Conservation (phyloP, 2,888 invertebrate species). For the Euplagia quadripunctaria region DNA sequence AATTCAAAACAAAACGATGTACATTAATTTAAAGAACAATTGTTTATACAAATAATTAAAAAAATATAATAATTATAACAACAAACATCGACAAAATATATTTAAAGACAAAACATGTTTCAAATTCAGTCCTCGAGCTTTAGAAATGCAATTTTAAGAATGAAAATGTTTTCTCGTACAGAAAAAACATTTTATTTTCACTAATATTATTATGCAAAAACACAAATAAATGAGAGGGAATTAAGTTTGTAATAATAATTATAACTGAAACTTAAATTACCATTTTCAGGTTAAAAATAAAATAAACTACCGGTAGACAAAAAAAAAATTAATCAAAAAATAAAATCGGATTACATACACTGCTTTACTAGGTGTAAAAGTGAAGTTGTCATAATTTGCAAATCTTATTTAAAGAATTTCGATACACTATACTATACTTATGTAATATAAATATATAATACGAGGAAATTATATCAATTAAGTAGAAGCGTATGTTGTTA, state of each 20-base stretch:
- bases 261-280: conserved; percentile 75
- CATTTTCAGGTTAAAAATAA: conserved; percentile 67
- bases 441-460: conserved; percentile 80
- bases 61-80: conserved; percentile 89
- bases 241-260: conserved; percentile 61
- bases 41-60: conserved; percentile 91
- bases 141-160: conserved; percentile 87
- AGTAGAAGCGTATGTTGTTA: conserved; percentile 85
- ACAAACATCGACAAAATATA: conserved; percentile 88
- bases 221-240: conserved; percentile 61
- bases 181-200: conserved; percentile 72
- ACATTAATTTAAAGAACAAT: conserved; percentile 92
- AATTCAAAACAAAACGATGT: conserved; percentile 92
- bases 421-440: conserved; percentile 83
- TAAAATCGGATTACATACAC: conserved; percentile 57
- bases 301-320: conserved; percentile 68
- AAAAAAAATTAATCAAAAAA: conserved; percentile 57
- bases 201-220: conserved; percentile 83
- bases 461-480: conserved; percentile 83
- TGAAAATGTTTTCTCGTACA: conserved; percentile 69
- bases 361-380: conserved; percentile 63
- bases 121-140: conserved; percentile 85
- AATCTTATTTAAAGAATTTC: conserved; percentile 76
- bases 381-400: conserved; percentile 85
- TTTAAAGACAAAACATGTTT: conserved; percentile 87